Evolutionary conservation across 2,113 vertebrate genomes (phyloP).

Genomic region (Neopipo cinnamomea): DNA sequence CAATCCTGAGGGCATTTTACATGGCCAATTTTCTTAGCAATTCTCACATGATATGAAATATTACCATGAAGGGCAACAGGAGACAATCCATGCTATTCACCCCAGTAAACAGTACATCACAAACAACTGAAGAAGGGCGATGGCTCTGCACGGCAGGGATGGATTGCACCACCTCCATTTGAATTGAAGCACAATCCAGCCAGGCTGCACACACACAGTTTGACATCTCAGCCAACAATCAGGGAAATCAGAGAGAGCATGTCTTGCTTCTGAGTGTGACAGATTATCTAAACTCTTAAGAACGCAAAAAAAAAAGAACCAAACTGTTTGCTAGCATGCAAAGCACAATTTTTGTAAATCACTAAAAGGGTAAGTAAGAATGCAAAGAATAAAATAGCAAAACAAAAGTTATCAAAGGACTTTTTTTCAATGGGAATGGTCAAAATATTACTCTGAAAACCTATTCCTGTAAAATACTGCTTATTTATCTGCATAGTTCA

Average conservation of each 20-base stretch:
- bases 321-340: neutral
- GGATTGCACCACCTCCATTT: neutral
- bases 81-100: neutral
- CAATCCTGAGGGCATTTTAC: neutral
- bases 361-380: neutral
- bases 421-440: neutral
- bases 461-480: neutral
- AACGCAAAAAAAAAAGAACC: neutral
- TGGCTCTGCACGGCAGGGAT: neutral
- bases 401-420: neutral
- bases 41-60: neutral
- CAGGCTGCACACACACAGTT: neutral
- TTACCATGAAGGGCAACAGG: neutral
- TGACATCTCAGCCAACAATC: neutral
- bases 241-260: neutral
- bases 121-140: neutral
- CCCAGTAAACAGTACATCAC: neutral
- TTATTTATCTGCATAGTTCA: neutral
- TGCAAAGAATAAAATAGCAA: neutral
- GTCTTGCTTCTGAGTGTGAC: neutral
- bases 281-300: neutral
- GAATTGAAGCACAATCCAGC: neutral
- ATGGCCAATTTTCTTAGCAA: neutral
- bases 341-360: neutral
- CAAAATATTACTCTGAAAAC: neutral